Base-by-base conservation (phyloP, 2,113 vertebrate genomes). In the Brienomyrus brachyistius region DNA sequence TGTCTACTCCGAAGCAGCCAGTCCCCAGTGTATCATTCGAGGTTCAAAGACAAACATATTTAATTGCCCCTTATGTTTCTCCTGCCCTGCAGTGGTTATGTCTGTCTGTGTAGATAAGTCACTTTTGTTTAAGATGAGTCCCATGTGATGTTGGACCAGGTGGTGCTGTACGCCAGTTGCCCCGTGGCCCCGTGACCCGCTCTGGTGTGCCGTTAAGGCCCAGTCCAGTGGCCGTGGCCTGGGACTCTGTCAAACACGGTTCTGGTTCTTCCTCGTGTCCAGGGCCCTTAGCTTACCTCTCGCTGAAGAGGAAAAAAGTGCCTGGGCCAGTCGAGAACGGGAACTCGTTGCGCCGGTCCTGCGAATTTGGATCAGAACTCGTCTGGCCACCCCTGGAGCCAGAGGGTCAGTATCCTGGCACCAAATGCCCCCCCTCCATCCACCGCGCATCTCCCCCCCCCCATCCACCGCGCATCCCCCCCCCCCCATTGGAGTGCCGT, bases 221-320 rank as follows among this genome's bases (percentile, higher is more conserved):
- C 50, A 4, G 48, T 17, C 50, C 50, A n/a, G 50, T 27, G 87
- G 86, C 54, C 83, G 13, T 84, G 77, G 89, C 23, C 31, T 4
- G 10, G 19, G 43, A 23, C 10, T 84, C 43, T 47, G 80, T 47
- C 80, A 83, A 48, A 48, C 80, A 83, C n/a, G 51, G 50, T 54
- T 87, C 85, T 87, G 85, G 85, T 90, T 83, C 56, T 91, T 88
- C 94, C 90, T 92, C 90, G 91, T 90, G 90, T 92, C 85, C 93
- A 94, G 94, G 93, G 82, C 91, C 93, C 59, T 92, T 94, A 90
- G 56, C 89, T 89, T 93, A 93, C 90, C 92, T 93, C 93, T 94
- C 93, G 88, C 90, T 92, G 92, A 94, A 90, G 91, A 93, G 91
- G 50, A 90, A 92, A 89, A 82, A 90, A 1, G 86, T 89, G 4